Conservation (phyloP, 2,888 invertebrate species). For the Eucera pruinosa region DNA sequence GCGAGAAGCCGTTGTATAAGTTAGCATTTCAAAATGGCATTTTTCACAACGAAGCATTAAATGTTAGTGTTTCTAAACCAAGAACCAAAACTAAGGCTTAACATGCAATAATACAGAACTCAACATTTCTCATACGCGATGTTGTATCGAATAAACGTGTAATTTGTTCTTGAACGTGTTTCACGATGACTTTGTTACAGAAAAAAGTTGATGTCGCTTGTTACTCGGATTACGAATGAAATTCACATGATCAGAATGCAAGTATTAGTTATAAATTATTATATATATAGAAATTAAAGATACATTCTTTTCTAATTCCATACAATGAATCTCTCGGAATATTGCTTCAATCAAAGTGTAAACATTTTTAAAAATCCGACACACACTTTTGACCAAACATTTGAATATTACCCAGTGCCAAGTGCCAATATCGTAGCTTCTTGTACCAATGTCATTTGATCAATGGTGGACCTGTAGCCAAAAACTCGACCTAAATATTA, state of each 20-base stretch:
- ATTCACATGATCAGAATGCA: background rate
- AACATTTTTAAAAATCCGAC: slow-evolving; percentile 42
- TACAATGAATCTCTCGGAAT: background rate
- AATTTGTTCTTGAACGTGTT: background rate
- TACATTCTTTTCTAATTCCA: no score
- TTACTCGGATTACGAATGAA: background rate
- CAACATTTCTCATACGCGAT: slow-evolving; percentile 11
- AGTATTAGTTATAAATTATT: no score
- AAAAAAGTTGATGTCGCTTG: background rate
- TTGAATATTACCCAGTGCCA: slow-evolving; percentile 81
- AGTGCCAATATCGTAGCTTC: slow-evolving; percentile 83
- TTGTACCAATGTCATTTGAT: slow-evolving; percentile 82
- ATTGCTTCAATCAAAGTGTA: no score
- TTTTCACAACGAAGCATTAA: background rate
- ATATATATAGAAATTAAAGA: no score
- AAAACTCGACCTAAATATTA: slow-evolving; percentile 43
- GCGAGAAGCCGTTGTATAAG: background rate
- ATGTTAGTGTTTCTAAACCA: slow-evolving; percentile 19
- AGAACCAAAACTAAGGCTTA: background rate
- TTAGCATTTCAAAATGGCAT: slow-evolving; percentile 8
- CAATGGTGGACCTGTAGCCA: slow-evolving; percentile 77
- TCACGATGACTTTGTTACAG: slow-evolving; percentile 3
- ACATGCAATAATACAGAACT: slow-evolving; percentile 42
- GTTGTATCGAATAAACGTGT: background rate
- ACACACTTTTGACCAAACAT: slow-evolving; percentile 37